A percentile compares a stretch with the other conserved stretches of the same genome.
phyloP scores from a whole-genome alignment of 2,888 invertebrate genomes.

The Tortricodes alternella region DNA sequence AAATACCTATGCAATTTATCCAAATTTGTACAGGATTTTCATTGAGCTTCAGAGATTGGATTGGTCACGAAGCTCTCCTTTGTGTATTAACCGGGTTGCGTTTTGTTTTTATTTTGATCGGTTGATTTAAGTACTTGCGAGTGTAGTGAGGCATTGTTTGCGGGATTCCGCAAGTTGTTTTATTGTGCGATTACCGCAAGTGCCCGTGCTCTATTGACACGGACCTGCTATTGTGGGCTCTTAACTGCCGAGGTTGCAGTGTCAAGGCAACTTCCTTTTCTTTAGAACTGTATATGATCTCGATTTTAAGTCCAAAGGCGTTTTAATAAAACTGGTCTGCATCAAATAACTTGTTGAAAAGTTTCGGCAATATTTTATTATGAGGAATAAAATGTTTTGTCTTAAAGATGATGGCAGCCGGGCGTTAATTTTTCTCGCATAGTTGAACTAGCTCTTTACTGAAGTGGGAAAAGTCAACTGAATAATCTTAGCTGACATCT shows the following conservation, averaged over 20 bases:
- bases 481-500: conserved; percentile 16
- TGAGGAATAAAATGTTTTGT: neutral
- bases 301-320: no score
- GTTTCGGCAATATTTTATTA: no score
- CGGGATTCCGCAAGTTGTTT: conserved; percentile 54
- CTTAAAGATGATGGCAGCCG: neutral
- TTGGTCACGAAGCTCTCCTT: neutral
- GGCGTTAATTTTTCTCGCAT: neutral
- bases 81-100: neutral
- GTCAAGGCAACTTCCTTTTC: conserved; percentile 62
- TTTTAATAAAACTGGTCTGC: no score
- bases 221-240: conserved; percentile 56
- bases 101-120: conserved; percentile 51
- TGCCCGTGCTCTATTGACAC: conserved; percentile 66
- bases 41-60: neutral
- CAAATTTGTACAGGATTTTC: no score
- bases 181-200: conserved; percentile 58
- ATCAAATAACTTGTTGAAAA: no score
- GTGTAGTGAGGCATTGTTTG: conserved; percentile 49
- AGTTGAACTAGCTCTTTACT: neutral
- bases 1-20: no score
- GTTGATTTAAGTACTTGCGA: conserved; percentile 37
- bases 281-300: conserved; percentile 38
- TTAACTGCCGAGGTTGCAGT: conserved; percentile 60
- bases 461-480: conserved; percentile 6